Percentiles rank a stretch among this genome's conserved stretches.
phyloP scores from a whole-genome alignment of 2,797 vertebrate genomes.

The Tympanoctomys barrerae region DNA sequence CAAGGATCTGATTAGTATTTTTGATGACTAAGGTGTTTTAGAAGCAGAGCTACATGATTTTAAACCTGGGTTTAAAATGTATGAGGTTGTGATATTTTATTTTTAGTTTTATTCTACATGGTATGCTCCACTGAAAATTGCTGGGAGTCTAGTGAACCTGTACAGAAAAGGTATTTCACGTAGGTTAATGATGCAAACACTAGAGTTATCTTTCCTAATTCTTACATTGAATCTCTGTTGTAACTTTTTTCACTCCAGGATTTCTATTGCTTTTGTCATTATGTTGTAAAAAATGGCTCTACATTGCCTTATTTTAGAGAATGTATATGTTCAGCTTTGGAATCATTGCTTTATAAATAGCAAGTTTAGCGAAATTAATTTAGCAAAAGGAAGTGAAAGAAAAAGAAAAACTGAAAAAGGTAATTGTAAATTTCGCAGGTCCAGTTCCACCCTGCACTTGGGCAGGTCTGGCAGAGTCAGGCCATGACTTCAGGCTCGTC shows the following conservation, averaged over 20 bases:
- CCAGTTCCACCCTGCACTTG: neutral
- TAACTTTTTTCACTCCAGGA: constrained; percentile 51
- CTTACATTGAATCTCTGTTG: constrained; percentile 62
- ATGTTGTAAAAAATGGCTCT: constrained; percentile 3
- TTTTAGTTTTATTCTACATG: constrained; percentile 64
- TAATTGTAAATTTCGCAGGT: neutral
- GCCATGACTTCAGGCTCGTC: neutral
- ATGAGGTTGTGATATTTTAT: constrained; percentile 26
- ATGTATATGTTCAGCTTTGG: neutral
- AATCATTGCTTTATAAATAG: neutral
- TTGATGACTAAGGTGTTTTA: neutral
- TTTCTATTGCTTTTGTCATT: constrained; percentile 17
- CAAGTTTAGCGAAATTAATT: neutral
- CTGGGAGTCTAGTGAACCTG: constrained; percentile 59
- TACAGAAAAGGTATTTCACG: constrained; percentile 39
- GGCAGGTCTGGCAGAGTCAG: neutral
- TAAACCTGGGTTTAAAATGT: neutral
- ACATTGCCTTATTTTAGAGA: neutral
- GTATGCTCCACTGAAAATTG: constrained; percentile 61
- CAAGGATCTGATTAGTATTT: neutral
- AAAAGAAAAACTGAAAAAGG: neutral
- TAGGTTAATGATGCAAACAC: constrained; percentile 22
- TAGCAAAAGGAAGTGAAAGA: neutral
- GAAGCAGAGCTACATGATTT: neutral
- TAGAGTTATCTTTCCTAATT: constrained; percentile 4